Evolutionary conservation across 2,797 vertebrate species (phyloP).

Genomic region (Sebastes oblongus): DNA sequence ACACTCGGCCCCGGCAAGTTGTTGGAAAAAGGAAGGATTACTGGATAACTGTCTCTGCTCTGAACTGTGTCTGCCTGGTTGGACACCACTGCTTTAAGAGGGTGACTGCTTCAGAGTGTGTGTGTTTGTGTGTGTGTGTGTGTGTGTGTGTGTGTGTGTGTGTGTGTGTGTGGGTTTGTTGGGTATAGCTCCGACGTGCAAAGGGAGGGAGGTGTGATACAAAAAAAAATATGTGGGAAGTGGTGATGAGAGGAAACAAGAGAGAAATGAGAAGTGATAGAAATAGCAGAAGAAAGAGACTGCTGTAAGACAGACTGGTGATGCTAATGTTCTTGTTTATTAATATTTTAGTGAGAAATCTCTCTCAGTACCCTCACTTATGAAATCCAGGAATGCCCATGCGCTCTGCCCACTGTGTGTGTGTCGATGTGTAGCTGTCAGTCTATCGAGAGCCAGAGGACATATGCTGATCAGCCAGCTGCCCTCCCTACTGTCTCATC

Average conservation of each 20-base stretch:
- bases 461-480: slow-evolving; percentile 64
- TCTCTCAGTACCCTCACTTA: not conserved
- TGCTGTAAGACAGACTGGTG: not conserved
- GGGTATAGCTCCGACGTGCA: not conserved
- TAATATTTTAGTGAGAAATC: slow-evolving; percentile 36
- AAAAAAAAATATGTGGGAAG: slow-evolving; percentile 3
- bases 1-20: slow-evolving; percentile 20
- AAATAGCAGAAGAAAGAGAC: not conserved
- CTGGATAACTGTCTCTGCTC: slow-evolving; percentile 23
- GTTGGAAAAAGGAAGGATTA: slow-evolving; percentile 22
- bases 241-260: not conserved
- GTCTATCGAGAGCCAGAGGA: slow-evolving; percentile 62
- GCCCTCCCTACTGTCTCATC: slow-evolving; percentile 61
- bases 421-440: slow-evolving; percentile 43
- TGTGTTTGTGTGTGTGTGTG: not conserved
- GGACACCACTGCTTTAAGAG: not conserved
- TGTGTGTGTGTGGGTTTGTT: not conserved
- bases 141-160: not conserved
- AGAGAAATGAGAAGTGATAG: slow-evolving; percentile 10
- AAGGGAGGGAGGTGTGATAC: not conserved
- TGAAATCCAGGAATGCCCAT: slow-evolving; percentile 31
- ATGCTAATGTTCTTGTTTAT: slow-evolving; percentile 32
- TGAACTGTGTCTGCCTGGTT: slow-evolving; percentile 19
- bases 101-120: not conserved
- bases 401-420: slow-evolving; percentile 7